Conservation (phyloP, 2,888 invertebrate genomes). For the Rhimphoctona megacephalus region DNA sequence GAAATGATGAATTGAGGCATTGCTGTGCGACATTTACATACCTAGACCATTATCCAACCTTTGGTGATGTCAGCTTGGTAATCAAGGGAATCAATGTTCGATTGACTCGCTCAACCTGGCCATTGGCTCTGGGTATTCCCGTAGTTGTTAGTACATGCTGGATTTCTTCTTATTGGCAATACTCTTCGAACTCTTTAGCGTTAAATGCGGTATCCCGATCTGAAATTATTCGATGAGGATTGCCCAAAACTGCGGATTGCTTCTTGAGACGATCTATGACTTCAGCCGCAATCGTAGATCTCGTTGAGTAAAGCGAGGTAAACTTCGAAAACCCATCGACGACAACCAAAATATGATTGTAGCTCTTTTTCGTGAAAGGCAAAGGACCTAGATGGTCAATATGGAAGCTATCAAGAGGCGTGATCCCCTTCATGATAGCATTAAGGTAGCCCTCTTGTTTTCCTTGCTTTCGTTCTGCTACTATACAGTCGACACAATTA, state of each 20-base stretch:
- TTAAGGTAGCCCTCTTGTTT: constrained; percentile 75
- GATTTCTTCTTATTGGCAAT: constrained; percentile 69
- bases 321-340: constrained; percentile 55
- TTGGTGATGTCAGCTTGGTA: constrained; percentile 30
- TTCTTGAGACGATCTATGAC: constrained; percentile 75
- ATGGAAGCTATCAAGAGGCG: constrained; percentile 77
- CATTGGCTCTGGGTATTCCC: constrained; percentile 70
- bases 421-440: constrained; percentile 73
- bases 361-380: constrained; percentile 70
- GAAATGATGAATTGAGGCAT: constrained; percentile 73
- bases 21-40: constrained; percentile 71
- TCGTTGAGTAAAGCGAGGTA: constrained; percentile 75
- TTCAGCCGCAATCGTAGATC: constrained; percentile 75
- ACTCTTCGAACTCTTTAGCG: constrained; percentile 77
- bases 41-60: not conserved
- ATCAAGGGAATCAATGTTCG: constrained; percentile 76
- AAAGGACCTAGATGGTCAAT: constrained; percentile 78
- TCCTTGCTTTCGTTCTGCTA: constrained; percentile 72
- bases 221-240: constrained; percentile 78
- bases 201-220: constrained; percentile 81
- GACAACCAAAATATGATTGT: constrained; percentile 57
- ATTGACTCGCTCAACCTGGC: constrained; percentile 77
- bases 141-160: constrained; percentile 61
- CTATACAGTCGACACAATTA: constrained; percentile 72
- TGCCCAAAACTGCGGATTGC: constrained; percentile 80